phyloP scores from a whole-genome alignment of 2,888 invertebrate genomes.

The Drosophila pegasa region DNA sequence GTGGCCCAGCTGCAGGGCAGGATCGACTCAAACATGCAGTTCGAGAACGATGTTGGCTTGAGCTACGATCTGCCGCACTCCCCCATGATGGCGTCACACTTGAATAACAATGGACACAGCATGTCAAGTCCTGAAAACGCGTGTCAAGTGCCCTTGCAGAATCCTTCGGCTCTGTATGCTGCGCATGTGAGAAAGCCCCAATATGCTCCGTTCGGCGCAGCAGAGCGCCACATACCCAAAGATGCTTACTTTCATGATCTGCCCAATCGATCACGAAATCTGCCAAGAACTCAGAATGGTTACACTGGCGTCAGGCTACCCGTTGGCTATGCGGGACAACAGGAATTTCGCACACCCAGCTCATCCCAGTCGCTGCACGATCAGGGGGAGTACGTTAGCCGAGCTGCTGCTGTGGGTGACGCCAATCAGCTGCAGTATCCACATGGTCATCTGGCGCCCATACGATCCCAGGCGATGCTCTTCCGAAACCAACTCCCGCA shows the following conservation, averaged over 20 bases:
- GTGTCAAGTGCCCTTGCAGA: conserved; percentile 23
- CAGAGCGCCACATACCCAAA: conserved; percentile 86
- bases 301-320: conserved; percentile 23
- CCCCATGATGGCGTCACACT: not conserved
- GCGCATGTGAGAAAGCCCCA: conserved; percentile 16
- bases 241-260: conserved; percentile 88
- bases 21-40: conserved; percentile 48
- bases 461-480: conserved; percentile 17
- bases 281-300: conserved; percentile 26
- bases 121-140: conserved; percentile 12
- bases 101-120: conserved; percentile 41
- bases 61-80: conserved; percentile 24
- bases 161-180: conserved; percentile 18
- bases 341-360: conserved; percentile 1
- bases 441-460: conserved; percentile 19
- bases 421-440: conserved; percentile 25
- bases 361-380: conserved; percentile 12
- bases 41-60: not conserved
- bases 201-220: conserved; percentile 27
- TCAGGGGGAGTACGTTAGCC: conserved; percentile 29
- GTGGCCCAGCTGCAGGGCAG: conserved; percentile 77
- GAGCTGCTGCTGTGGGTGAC: conserved; percentile 18
- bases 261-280: conserved; percentile 84
- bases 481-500: conserved; percentile 30
- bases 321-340: conserved; percentile 28